Conservation (phyloP, 2,797 vertebrate species). For the Mus minutoides region DNA sequence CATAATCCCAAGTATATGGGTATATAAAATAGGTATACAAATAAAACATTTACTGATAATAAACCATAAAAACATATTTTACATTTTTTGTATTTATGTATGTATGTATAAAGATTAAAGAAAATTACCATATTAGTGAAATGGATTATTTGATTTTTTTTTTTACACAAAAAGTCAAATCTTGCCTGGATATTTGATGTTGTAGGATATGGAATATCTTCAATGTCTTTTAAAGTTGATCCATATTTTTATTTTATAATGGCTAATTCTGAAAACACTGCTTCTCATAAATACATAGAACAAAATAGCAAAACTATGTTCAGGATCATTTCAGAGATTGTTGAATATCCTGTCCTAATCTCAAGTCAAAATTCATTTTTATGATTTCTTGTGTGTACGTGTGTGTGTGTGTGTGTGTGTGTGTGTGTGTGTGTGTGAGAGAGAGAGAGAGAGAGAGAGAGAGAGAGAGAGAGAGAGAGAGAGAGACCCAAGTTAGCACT, state of each 20-base stretch:
- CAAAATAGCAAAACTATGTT: not conserved
- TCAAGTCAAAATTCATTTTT: not conserved
- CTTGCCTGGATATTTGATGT: not conserved
- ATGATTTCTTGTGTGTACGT: not conserved
- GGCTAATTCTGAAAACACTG: not conserved
- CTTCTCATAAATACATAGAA: not conserved
- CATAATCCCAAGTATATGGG: not conserved
- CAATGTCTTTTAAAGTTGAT: not conserved
- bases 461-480: not conserved
- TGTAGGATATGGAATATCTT: not conserved
- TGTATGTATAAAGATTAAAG: not conserved
- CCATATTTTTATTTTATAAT: not conserved
- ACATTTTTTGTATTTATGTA: not conserved
- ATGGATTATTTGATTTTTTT: not conserved
- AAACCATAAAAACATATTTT: not conserved
- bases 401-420: not conserved
- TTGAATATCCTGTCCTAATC: not conserved
- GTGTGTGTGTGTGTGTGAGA: too few relatives aligned
- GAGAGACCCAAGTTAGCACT: not conserved
- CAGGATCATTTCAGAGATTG: not conserved
- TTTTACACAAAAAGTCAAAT: not conserved
- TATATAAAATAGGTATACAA: not conserved
- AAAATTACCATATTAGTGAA: not conserved
- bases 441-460: too few relatives aligned
- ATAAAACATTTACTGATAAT: not conserved